Conservation (phyloP, 2,797 vertebrate species). For the Typhlichthys subterraneus region DNA sequence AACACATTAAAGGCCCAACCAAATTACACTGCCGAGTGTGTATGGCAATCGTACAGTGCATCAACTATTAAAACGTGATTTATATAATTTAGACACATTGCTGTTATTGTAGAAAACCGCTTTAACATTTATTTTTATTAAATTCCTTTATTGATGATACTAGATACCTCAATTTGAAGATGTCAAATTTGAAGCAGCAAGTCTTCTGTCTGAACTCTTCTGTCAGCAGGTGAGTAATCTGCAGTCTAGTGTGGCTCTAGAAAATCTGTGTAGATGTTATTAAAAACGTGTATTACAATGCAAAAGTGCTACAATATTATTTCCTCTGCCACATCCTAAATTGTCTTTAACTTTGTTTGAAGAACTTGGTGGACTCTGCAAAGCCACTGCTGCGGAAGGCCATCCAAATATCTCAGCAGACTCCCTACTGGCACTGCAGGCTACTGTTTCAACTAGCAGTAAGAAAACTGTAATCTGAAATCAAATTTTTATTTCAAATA, state of each 20-base stretch:
- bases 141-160: constrained; percentile 65
- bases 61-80: no score
- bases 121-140: not conserved
- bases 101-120: not conserved
- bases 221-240: constrained; percentile 93
- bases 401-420: constrained; percentile 98
- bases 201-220: constrained; percentile 95
- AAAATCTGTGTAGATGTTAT: no score
- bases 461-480: constrained; percentile 44
- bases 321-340: no score
- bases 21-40: not conserved
- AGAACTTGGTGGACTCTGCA: constrained; percentile 97
- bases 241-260: constrained; percentile 25
- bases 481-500: not conserved
- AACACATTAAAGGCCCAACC: not conserved
- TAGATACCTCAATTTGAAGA: constrained; percentile 96
- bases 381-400: constrained; percentile 96
- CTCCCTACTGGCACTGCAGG: constrained; percentile 98
- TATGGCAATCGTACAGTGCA: not conserved
- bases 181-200: constrained; percentile 98
- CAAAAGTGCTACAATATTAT: no score
- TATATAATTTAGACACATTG: no score
- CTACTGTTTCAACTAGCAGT: constrained; percentile 97
- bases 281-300: no score
- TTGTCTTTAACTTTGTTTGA: constrained; percentile 23